These are phyloP conservation scores for Euleptes europaea DNA, from an alignment of 2,113 vertebrate species.

Conservation along the genomic window DNA sequence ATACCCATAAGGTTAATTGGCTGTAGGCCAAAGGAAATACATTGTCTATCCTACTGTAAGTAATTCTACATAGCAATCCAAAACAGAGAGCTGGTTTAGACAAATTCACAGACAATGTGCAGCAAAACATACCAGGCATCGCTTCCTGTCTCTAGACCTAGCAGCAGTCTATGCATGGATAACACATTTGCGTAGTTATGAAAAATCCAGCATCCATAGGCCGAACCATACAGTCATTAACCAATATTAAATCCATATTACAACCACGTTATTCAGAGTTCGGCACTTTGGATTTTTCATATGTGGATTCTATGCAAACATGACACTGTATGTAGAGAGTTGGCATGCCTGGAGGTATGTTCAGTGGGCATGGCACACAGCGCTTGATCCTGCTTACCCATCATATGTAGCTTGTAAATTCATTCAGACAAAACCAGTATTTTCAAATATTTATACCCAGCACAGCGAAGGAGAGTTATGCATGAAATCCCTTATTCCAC, in stretches of 20 bases:
- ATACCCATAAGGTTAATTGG: not conserved
- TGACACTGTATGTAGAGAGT: not conserved
- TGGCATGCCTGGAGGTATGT: not conserved
- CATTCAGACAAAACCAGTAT: not conserved
- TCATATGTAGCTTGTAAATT: not conserved
- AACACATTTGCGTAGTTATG: not conserved
- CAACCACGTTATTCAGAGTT: not conserved
- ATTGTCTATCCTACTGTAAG: not conserved
- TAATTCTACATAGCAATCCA: not conserved
- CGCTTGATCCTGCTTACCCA: not conserved
- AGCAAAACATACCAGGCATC: not conserved
- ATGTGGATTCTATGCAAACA: not conserved
- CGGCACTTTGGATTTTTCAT: not conserved
- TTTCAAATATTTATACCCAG: not conserved
- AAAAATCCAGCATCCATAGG: not conserved
- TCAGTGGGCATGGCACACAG: not conserved
- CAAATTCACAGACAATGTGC: not conserved
- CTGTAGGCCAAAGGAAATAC: not conserved
- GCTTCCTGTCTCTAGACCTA: not conserved
- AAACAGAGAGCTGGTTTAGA: not conserved
- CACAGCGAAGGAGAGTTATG: not conserved
- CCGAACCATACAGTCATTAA: not conserved
- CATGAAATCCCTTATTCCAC: not conserved
- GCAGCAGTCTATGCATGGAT: not conserved
- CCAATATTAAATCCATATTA: not conserved